Evolutionary conservation across 2,113 vertebrate species (phyloP), one percentile per base, ranked within the genome.

Genomic region (Galbula dea): DNA sequence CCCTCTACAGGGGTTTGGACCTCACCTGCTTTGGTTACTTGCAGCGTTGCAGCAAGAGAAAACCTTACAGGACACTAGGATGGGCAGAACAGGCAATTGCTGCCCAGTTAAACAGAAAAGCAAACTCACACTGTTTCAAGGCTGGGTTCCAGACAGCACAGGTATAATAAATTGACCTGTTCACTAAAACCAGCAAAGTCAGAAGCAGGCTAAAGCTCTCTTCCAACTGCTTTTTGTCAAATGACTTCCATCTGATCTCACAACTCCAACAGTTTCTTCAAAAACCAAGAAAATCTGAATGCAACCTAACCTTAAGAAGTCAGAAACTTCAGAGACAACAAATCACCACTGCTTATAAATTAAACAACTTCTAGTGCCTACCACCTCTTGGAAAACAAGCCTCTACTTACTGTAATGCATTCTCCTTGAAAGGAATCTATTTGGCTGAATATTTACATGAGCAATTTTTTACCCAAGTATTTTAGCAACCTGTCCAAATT

Each of bases 401-500:
- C 52, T 76, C 67, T 69, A 63, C 23, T 37, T 52, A 69, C 37
- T 55, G 27, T 62, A 68, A 62, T 52, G 57, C 51, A 88, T 61
- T 78, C 59, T 69, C 63, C 37, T 90, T 20, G 0, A 57, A 65
- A 93, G 72, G 19, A 78, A 68, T 79, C 73, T 79, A 43, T 86
- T 88, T 54, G 63, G 36, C 24, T 67, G 43, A 91, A 80, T 77
- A 91, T 78, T 73, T 66, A 81, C 23, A 46, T 29, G 39, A 76
- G 34, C 32, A 37, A 91, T 71, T 83, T 95, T 85, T 91, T 17
- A 87, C 41, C 49, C 88, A 93, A 93, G 77, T 83, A 85, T 58
- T 88, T 88, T 65, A 88, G 54, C 63, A 71, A 69, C 23, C n/a
- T 2, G 0, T 80, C 72, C 63, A 85, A 72, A 92, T 76, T 88